phyloP scores from a whole-genome alignment of 2,797 vertebrate species.

The Coccyzus lansbergi region DNA sequence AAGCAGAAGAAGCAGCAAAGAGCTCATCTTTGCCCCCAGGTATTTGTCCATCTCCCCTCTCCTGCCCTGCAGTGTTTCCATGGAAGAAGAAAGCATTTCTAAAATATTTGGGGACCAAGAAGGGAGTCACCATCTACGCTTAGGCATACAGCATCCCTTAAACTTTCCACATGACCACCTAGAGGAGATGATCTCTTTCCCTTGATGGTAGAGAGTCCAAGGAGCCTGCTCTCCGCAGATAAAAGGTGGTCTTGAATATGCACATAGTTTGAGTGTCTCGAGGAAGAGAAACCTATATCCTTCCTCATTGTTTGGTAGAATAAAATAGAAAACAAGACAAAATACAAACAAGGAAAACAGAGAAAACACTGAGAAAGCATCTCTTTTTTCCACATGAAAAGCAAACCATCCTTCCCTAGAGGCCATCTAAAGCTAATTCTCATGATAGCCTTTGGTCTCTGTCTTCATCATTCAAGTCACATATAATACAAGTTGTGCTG shows the following conservation, averaged over 20 bases:
- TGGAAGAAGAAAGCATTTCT: not conserved
- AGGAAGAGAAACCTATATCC: not conserved
- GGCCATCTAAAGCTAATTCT: not conserved
- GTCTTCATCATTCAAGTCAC: not conserved
- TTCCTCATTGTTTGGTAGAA: not conserved
- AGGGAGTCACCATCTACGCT: not conserved
- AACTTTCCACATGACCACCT: not conserved
- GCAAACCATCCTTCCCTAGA: not conserved
- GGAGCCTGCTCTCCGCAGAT: not conserved
- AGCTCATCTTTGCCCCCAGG: not conserved
- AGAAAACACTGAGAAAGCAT: not conserved
- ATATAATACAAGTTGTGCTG: not conserved
- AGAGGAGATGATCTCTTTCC: not conserved
- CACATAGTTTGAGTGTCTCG: too few relatives aligned
- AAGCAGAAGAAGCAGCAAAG: not conserved
- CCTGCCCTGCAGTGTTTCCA: not conserved
- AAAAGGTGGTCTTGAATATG: not conserved
- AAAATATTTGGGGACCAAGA: not conserved
- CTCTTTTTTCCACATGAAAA: not conserved
- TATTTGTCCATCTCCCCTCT: not conserved
- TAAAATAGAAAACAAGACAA: not conserved
- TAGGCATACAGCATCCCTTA: not conserved
- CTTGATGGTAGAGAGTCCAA: not conserved
- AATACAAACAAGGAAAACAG: not conserved
- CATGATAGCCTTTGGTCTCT: not conserved